Base-by-base conservation (phyloP, 2,888 invertebrate genomes). In the Leucoma salicis region DNA sequence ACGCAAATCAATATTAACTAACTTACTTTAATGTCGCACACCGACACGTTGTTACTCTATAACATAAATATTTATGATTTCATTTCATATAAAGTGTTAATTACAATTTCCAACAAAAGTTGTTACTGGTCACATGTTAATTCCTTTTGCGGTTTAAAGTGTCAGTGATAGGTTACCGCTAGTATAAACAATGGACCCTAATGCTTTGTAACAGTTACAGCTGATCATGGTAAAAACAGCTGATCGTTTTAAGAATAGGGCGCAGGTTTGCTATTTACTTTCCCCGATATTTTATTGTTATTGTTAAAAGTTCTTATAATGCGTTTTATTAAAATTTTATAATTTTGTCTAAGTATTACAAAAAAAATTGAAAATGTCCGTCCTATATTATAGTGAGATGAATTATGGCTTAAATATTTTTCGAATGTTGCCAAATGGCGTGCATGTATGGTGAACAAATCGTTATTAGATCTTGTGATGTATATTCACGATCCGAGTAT, bases 1-100 rank as follows among this genome's bases (percentile, higher is more conserved):
- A 66, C 70, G 54, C 70, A 67, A 81, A 82, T 82, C 84, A 71
- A 81, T 83, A 80, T 70, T 57, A 66, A 57, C 63, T 53, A 63
- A 54, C 60, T 58, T 52, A 60, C 50, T 39, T 66, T 67, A 57
- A 52, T 53, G 54, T 59, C 58, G 54, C 60, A 67, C 64, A 67
- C 69, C n/a, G n/a, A 56, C 58, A 71, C 61, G 53, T 55, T 68
- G 46, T 73, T 69, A 72, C 66, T 63, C 52, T n/a, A 3, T 57
- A 42, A 56, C 53, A 62, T 70, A 65, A 73, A 74, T 53, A 68
- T 63, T 70, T 67, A 58, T 73, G 56, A 46, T n/a, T 53, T 49
- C 52, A n/a, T 66, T 74, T 66, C 61, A 76, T 13, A 29, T n/a
- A 12, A 27, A 66, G 42, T 72, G 3, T 76, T 72, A 63, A 70